Base-by-base conservation (phyloP, 1,140 invertebrate species). In the Sycophila sp. region DNA sequence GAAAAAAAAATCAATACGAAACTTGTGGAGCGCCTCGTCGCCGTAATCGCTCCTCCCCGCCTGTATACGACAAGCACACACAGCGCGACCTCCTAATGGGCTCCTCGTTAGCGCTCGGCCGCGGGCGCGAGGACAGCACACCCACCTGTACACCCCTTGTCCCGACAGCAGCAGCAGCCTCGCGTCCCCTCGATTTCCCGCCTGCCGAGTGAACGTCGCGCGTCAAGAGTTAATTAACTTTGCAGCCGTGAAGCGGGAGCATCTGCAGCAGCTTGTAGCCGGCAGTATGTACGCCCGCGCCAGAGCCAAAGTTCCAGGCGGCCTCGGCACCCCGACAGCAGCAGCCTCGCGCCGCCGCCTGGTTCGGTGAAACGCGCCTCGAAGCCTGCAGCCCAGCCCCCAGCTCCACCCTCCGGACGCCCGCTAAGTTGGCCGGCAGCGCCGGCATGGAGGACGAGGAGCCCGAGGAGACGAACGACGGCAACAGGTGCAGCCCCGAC, bases 371-470 rank as follows among this genome's bases (percentile, higher is more conserved):
- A 69, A 69, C 5, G 30, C 38, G 15, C 30, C 24, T 17, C n/a
- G 22, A 22, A n/a, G 36, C 19, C 26, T 49, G 7, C 55, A 56
- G 2, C 10, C n/a, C 24, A 58, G 30, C 26, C n/a, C 8, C 51
- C 17, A 28, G 51, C 17, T 30, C 30, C 17, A 13, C 24, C 26
- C 13, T 26, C 24, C 22, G 28, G 17, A 3, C 10, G 2, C 10
- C 22, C 6, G 53, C 0, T 6, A 8, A 40, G 17, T 28, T 60
- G 24, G 36, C 36, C 38, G 36, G 36, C 5, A 19, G 15, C 1
- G 2, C 1, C 5, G 56, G 19, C 4, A 85, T 85, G 83, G 83
- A 84, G 26, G 81, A 85, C 34, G 83, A 85, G 8, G 83, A 85
- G 15, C 78, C 81, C 4, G 83, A 84, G 51, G 81, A 80, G 17